Percentiles rank a stretch among this genome's conserved stretches.
Evolutionary conservation across 2,888 invertebrate genomes (phyloP).

Genomic region (Augiades crinisus): DNA sequence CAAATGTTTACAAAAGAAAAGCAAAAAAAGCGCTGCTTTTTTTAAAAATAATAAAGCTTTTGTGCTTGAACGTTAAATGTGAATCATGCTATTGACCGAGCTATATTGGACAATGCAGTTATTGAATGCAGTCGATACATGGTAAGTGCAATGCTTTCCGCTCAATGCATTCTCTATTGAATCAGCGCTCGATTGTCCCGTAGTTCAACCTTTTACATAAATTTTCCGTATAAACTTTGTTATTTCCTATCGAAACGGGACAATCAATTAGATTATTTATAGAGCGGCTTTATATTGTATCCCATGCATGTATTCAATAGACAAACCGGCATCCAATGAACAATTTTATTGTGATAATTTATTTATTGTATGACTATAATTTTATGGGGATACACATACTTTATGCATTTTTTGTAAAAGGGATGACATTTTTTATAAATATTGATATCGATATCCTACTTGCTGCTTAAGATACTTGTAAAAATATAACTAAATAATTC

Average conservation of each 20-base stretch:
- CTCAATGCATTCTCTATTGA: constrained; percentile 63
- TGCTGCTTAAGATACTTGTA: too few species aligned
- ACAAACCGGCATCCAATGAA: background rate
- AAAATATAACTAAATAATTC: background rate
- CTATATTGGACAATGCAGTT: constrained; percentile 54
- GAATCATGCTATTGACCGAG: constrained; percentile 66
- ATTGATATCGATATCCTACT: too few species aligned
- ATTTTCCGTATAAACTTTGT: constrained; percentile 17
- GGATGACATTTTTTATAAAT: too few species aligned
- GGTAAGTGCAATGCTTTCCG: constrained; percentile 61
- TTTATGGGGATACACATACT: too few species aligned
- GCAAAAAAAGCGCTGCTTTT: constrained; percentile 3
- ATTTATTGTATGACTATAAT: background rate
- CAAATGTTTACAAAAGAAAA: too few species aligned
- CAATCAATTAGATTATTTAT: constrained; percentile 11
- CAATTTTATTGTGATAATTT: background rate
- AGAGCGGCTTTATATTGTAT: background rate
- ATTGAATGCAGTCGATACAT: constrained; percentile 63
- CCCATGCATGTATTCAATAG: background rate
- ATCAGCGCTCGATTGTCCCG: constrained; percentile 63
- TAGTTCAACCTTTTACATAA: constrained; percentile 27
- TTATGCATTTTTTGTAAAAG: too few species aligned
- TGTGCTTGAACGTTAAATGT: constrained; percentile 56
- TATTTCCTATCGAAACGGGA: constrained; percentile 10
- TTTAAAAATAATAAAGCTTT: constrained; percentile 28